phyloP scores from a whole-genome alignment of 2,113 vertebrate genomes.

The Marmota flaviventris region DNA sequence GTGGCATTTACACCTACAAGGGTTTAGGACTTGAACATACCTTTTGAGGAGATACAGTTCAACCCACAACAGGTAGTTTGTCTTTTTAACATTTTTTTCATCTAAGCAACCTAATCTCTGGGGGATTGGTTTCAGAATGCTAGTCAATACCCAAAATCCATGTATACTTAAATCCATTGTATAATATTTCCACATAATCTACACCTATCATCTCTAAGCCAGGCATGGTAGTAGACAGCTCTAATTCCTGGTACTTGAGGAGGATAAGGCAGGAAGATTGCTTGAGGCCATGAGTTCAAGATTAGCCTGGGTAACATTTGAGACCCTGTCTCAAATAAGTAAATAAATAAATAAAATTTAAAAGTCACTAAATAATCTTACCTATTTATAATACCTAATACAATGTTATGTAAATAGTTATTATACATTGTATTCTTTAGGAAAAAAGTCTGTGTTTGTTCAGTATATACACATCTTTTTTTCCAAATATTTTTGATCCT shows the following conservation, averaged over 20 bases:
- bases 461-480: not conserved
- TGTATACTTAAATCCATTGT: no score
- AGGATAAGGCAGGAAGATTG: no score
- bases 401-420: not conserved
- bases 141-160: no score
- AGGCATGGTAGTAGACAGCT: no score
- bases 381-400: not conserved
- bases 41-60: not conserved
- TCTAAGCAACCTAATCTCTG: not conserved
- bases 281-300: no score
- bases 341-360: no score
- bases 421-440: not conserved
- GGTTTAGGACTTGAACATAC: not conserved
- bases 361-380: no score
- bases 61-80: not conserved
- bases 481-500: not conserved
- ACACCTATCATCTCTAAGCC: not conserved
- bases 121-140: not conserved
- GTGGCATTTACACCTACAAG: not conserved
- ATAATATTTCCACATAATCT: not conserved
- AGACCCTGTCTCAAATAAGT: no score
- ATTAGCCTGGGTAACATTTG: no score
- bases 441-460: not conserved
- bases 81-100: not conserved
- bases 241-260: no score